Evolutionary conservation across 2,888 invertebrate species (phyloP), one percentile per base, ranked within the genome.

Genomic region (Amorpha juglandis): DNA sequence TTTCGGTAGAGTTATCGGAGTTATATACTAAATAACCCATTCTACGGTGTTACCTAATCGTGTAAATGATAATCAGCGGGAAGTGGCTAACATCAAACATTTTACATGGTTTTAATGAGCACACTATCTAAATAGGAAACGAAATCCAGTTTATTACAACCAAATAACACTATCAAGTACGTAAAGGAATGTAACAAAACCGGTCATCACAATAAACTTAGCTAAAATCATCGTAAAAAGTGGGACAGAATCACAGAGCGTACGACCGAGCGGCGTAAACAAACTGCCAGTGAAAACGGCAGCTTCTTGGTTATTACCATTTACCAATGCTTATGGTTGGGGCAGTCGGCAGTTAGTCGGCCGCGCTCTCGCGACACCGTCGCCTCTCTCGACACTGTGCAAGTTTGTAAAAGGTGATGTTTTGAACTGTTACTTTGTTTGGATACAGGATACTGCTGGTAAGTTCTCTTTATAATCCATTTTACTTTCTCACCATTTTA

Each of bases 201-300:
- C 48, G 27, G 21, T 63, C 48, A 14, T 33, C 21, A 67, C 33
- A 63, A 38, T 47, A 63, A 63, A 63, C 16, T 47, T 47, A 16
- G 63, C 21, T 48, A 53, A 35, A 63, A 35, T 66, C 21, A 58
- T 53, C 38, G 27, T 64, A 47, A 62, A 62, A 67, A 64, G 64
- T 65, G 64, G 67, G 64, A 21, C 64, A 64, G 63, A 67, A 19
- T 63, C 64, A 64, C 63, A 35, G 48, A 65, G 64, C 64, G 67
- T 67, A 35, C 45, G 33, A 63, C 33, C 8, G 33, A 21, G 52
- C 63, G 42, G 63, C 53, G 66, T 66, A 63, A 66, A 66, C 53
- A 66, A 65, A 65, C 58, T 42, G 35, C 47, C 47, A 62, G 66
- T 53, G 63, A 66, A 66, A 66, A 63, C 63, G 27, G 55, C 55